Evolutionary conservation across 2,888 invertebrate genomes (phyloP), one percentile per base, ranked within the genome.

Genomic region (Allolobophora icterica): DNA sequence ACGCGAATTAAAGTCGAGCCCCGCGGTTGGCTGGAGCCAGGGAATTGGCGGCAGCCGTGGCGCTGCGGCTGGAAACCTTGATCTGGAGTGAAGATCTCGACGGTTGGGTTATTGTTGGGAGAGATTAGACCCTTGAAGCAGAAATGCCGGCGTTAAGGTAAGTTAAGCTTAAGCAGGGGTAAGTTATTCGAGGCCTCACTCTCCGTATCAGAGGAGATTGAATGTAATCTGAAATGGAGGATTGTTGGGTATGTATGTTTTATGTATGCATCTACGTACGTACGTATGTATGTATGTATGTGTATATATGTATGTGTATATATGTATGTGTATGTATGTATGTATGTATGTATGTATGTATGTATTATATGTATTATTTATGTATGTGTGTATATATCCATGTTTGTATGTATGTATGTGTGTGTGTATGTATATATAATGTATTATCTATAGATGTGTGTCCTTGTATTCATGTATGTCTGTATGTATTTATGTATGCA

Each of bases 1-100:
- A 89, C 89, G 58, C 89, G 91, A 89, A 38, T 91, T 89, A 89
- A 38, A 89, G 91, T 91, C 40, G 89, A 34, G 42, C 8, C 52
- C 1, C 38, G 11, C 87, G 35, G 19, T 30, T 71, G 71, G 30
- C 71, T 71, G 71, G 71, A 71, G 52, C 71, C 71, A n/a, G 30
- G 8, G n/a, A n/a, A n/a, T 71, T n/a, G 71, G 71, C 30, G 71
- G 30, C 71, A n/a, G 71, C 24, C 24, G 24, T 52, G 24, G 52
- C 52, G 52, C 24, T 5, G 42, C 17, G 24, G 52, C 21, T 15
- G 6, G 4, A 15, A 15, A 42, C 13, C n/a, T n/a, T 30, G 71
- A 71, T 71, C 71, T 71, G 15, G 1, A 13, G n/a, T 6, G 71
- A 71, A 17, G n/a, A 71, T 15, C 21, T 52, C 52, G 52, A 21